These are phyloP conservation scores for Urocynchramus pylzowi DNA, from an alignment of 2,113 vertebrate genomes.

Conservation along the genomic window DNA sequence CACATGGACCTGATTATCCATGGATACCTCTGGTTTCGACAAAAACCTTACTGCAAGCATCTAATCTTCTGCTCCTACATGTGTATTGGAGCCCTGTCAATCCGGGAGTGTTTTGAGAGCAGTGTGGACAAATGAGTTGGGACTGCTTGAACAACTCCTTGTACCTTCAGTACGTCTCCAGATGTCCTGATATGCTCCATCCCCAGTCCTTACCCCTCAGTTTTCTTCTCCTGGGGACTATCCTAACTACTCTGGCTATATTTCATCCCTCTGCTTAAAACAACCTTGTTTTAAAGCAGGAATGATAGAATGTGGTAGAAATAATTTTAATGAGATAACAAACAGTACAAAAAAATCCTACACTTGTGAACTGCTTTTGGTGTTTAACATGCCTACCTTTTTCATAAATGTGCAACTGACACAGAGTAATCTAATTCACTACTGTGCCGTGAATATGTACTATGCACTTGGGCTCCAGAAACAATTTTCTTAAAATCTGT, in stretches of 20 bases:
- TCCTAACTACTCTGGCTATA: neutral
- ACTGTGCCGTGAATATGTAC: neutral
- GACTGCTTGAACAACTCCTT: neutral
- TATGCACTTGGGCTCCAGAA: neutral
- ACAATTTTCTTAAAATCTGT: neutral
- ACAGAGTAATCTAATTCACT: neutral
- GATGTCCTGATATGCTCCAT: neutral
- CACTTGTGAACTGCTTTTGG: neutral
- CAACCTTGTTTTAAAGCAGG: neutral
- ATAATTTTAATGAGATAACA: neutral
- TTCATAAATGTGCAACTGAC: neutral
- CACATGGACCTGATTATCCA: neutral
- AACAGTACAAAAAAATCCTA: neutral
- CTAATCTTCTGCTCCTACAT: neutral
- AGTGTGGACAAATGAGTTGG: neutral
- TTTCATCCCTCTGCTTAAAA: neutral
- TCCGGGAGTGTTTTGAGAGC: neutral
- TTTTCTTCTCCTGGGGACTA: neutral
- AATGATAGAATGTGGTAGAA: neutral
- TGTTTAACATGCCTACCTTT: neutral
- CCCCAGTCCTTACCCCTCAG: neutral
- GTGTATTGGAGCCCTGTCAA: neutral
- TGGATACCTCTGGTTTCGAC: neutral
- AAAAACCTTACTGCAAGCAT: neutral
- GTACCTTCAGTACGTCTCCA: neutral